These are phyloP conservation scores for Colletes latitarsis DNA, from an alignment of 1,140 invertebrate species.

Conservation along the genomic window DNA sequence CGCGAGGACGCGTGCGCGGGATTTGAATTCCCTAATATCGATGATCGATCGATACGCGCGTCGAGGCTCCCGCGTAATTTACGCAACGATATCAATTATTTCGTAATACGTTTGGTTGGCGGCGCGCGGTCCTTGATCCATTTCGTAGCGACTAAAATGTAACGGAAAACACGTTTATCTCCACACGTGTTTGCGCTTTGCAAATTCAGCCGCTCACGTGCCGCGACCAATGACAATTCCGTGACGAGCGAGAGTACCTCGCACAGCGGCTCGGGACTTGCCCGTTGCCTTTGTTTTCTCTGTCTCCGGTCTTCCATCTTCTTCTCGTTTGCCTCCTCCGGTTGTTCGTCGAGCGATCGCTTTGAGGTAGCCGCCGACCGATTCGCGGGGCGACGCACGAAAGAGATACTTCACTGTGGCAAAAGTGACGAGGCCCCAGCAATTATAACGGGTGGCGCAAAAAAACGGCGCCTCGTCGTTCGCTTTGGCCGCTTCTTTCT, in stretches of 20 bases:
- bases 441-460: conserved; percentile 73
- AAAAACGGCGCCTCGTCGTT: conserved; percentile 64
- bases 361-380: conserved; percentile 69
- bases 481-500: not conserved
- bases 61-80: too few species aligned
- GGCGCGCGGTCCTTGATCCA: not conserved
- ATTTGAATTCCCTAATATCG: too few species aligned
- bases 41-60: too few species aligned
- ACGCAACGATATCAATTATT: not conserved
- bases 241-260: conserved; percentile 53
- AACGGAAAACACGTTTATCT: conserved; percentile 12
- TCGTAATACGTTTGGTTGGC: not conserved
- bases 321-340: not conserved
- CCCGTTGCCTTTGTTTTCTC: conserved; percentile 63
- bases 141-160: not conserved
- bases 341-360: conserved; percentile 54
- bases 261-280: conserved; percentile 45
- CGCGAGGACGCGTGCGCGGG: too few species aligned
- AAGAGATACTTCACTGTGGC: conserved; percentile 52
- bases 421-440: conserved; percentile 65
- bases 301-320: conserved; percentile 28
- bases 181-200: conserved; percentile 28
- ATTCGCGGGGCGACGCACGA: conserved; percentile 38
- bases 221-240: conserved; percentile 25
- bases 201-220: conserved; percentile 35